Percentiles rank a stretch among this genome's conserved stretches.
Conservation (phyloP, 2,113 vertebrate genomes). For the Sprattus sprattus region DNA sequence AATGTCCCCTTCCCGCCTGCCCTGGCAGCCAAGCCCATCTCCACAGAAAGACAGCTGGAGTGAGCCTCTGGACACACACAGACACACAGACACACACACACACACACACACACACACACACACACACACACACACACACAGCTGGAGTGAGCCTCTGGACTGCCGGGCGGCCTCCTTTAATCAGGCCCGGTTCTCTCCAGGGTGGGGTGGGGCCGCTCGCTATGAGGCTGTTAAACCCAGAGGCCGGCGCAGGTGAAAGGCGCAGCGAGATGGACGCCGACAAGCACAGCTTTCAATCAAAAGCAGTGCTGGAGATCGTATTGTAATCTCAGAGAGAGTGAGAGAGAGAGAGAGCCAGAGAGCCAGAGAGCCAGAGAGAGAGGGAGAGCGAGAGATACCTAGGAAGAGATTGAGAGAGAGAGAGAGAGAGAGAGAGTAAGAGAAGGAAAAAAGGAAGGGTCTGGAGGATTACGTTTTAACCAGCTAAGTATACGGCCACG, state of each 20-base stretch:
- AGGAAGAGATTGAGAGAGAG: too few relatives aligned
- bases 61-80: background rate
- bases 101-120: too few relatives aligned
- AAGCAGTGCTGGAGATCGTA: background rate
- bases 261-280: background rate
- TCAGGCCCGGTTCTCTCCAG: background rate
- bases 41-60: background rate
- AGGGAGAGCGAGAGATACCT: conserved; percentile 31
- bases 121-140: background rate
- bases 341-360: background rate
- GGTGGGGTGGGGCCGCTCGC: background rate
- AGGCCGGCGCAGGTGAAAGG: background rate
- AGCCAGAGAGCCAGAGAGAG: conserved; percentile 41
- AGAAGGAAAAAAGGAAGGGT: conserved; percentile 14
- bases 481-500: background rate
- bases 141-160: background rate
- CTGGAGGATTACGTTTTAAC: background rate
- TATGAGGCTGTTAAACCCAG: background rate
- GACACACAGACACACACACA: too few relatives aligned
- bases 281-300: conserved; percentile 3
- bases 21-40: background rate
- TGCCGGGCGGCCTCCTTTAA: background rate
- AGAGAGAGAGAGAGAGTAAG: too few relatives aligned
- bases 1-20: background rate
- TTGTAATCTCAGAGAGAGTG: background rate